phyloP scores from a whole-genome alignment of 2,888 invertebrate species.

The Cataglyphis livida region DNA sequence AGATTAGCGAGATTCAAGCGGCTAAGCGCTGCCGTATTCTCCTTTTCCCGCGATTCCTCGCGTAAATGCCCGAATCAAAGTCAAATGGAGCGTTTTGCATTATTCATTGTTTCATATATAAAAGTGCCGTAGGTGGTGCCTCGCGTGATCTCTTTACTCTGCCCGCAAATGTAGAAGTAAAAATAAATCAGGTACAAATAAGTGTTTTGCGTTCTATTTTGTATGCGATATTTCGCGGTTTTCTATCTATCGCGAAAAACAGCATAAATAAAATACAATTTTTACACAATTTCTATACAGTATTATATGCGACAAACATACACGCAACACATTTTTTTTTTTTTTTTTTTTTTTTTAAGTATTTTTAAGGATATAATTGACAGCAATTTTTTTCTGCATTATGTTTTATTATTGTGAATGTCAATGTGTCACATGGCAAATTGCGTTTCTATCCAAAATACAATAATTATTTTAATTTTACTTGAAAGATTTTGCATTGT shows the following conservation, averaged over 20 bases:
- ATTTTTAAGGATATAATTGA: neutral
- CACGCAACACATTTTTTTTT: neutral
- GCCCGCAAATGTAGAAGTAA: neutral
- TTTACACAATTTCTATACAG: neutral
- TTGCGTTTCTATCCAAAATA: neutral
- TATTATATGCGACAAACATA: too few species aligned
- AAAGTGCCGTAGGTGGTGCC: neutral
- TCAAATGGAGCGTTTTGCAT: slow-evolving; percentile 31
- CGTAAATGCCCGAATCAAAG: slow-evolving; percentile 23
- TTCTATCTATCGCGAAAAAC: neutral
- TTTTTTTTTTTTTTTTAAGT: neutral
- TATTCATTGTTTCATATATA: slow-evolving; percentile 9
- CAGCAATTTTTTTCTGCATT: neutral
- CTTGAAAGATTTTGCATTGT: neutral
- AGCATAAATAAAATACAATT: neutral
- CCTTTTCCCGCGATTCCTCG: slow-evolving; percentile 34
- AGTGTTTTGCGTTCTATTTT: neutral
- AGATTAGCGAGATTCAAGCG: slow-evolving; percentile 49
- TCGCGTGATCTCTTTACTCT: neutral
- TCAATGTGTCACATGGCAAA: neutral
- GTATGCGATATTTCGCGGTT: neutral
- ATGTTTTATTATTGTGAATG: neutral
- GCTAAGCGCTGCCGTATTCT: slow-evolving; percentile 27
- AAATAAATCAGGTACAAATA: neutral
- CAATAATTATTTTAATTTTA: neutral